Conservation (phyloP, 2,797 vertebrate genomes). For the Pterois miles region DNA sequence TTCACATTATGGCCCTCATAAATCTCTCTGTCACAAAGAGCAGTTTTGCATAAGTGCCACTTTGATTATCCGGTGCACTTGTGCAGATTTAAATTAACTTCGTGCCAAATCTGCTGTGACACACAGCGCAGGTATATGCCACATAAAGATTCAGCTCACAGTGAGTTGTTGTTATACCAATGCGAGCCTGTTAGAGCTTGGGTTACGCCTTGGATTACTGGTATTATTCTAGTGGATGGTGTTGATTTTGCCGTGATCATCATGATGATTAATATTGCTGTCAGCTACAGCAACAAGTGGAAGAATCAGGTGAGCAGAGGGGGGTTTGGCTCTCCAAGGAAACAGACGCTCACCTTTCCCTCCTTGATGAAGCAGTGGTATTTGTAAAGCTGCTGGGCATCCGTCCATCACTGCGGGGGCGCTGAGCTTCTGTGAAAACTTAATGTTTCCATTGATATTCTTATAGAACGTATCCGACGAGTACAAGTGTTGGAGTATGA, state of each 20-base stretch:
- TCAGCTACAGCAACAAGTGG: not conserved
- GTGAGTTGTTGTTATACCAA: slow-evolving; percentile 1
- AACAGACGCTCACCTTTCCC: slow-evolving; percentile 42
- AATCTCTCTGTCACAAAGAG: slow-evolving; percentile 38
- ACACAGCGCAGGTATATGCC: not conserved
- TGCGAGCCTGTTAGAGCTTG: not conserved
- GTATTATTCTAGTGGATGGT: slow-evolving; percentile 2
- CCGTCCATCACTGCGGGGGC: slow-evolving; percentile 35
- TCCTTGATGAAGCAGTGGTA: slow-evolving; percentile 45
- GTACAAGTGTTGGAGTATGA: slow-evolving; percentile 34
- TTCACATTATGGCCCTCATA: slow-evolving; percentile 17
- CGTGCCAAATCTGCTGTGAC: slow-evolving; percentile 38
- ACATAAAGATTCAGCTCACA: slow-evolving; percentile 29
- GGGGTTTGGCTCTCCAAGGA: not conserved
- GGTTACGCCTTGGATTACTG: slow-evolving; percentile 3
- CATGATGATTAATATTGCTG: not conserved
- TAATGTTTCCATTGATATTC: slow-evolving; percentile 40
- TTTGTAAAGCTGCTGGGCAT: slow-evolving; percentile 62
- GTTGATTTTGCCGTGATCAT: not conserved
- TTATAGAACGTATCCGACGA: slow-evolving; percentile 18
- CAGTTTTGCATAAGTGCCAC: slow-evolving; percentile 34
- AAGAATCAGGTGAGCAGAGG: not conserved
- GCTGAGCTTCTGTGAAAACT: slow-evolving; percentile 8
- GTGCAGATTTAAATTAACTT: slow-evolving; percentile 47
- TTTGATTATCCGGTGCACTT: slow-evolving; percentile 29